A percentile compares a stretch with the other conserved stretches of the same genome.
Evolutionary conservation across 2,113 vertebrate genomes (phyloP).

Genomic region (Maccullochella peelii): DNA sequence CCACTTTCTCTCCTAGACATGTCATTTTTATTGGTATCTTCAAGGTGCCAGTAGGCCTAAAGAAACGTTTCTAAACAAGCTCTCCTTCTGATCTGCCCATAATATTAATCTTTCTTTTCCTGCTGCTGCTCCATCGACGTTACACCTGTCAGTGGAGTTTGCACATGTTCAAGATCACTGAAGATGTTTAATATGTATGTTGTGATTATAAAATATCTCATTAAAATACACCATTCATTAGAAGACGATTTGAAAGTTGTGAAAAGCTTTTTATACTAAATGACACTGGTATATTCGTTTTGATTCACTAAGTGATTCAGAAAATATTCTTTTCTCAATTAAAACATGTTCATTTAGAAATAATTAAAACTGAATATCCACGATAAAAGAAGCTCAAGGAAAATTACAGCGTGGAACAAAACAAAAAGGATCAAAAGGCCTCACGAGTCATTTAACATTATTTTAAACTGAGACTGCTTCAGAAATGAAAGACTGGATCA

Average conservation of each 20-base stretch:
- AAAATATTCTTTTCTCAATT: not conserved
- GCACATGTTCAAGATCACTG: too few species aligned
- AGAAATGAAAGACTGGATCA: conserved; percentile 15
- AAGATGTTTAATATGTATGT: too few species aligned
- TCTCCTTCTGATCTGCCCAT: not conserved
- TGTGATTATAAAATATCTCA: not conserved
- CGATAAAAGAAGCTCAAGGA: not conserved
- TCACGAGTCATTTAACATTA: conserved; percentile 35
- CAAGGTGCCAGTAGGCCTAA: too few species aligned
- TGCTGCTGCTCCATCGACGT: not conserved
- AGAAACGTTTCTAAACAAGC: not conserved
- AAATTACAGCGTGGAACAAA: not conserved
- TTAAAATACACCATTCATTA: not conserved
- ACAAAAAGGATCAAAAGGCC: conserved; percentile 18
- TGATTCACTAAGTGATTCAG: not conserved
- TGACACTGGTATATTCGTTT: not conserved
- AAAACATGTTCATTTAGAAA: not conserved
- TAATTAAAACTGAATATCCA: not conserved
- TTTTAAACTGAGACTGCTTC: not conserved
- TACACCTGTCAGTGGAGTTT: too few species aligned
- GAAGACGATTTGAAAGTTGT: not conserved
- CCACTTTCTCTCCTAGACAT: too few species aligned
- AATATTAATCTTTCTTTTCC: not conserved
- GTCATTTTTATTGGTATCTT: too few species aligned
- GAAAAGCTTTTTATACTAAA: not conserved